Evolutionary conservation across 2,888 invertebrate species (phyloP).

Genomic region (Eupeodes luniger): DNA sequence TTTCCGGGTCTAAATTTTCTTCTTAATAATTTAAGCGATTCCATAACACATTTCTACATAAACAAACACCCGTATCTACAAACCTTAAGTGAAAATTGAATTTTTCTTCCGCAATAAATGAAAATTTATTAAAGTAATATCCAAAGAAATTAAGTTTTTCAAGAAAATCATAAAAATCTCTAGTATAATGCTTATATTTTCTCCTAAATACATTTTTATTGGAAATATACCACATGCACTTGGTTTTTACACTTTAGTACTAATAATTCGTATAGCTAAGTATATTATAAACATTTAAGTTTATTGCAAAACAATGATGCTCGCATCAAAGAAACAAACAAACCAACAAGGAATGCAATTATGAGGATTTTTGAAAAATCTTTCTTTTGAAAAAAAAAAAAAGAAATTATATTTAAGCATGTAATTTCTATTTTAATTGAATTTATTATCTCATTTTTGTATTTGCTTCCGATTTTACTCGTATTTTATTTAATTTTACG

Average conservation of each 20-base stretch:
- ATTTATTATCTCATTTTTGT: conserved; percentile 6
- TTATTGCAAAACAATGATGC: conserved; percentile 2
- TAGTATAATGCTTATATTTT: too few species aligned
- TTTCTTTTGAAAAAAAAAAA: background rate
- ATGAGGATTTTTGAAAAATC: background rate
- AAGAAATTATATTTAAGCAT: background rate
- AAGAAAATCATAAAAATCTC: background rate
- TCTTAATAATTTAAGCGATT: too few species aligned
- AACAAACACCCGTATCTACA: too few species aligned
- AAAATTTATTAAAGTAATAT: background rate
- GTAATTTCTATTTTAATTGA: conserved; percentile 5
- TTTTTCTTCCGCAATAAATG: background rate
- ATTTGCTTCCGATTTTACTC: background rate
- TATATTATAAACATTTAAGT: background rate
- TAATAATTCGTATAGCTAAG: background rate
- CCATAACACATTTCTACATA: too few species aligned
- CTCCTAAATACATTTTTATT: too few species aligned
- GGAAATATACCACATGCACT: background rate
- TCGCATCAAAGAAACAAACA: background rate
- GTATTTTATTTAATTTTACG: background rate
- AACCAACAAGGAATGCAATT: conserved; percentile 17
- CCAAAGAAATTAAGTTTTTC: too few species aligned
- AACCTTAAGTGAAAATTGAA: background rate
- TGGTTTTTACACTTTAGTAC: background rate
- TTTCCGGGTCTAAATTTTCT: too few species aligned